Evolutionary conservation across 2,888 invertebrate species (phyloP), one percentile per base, ranked within the genome.

Genomic region (Plebejus argus): DNA sequence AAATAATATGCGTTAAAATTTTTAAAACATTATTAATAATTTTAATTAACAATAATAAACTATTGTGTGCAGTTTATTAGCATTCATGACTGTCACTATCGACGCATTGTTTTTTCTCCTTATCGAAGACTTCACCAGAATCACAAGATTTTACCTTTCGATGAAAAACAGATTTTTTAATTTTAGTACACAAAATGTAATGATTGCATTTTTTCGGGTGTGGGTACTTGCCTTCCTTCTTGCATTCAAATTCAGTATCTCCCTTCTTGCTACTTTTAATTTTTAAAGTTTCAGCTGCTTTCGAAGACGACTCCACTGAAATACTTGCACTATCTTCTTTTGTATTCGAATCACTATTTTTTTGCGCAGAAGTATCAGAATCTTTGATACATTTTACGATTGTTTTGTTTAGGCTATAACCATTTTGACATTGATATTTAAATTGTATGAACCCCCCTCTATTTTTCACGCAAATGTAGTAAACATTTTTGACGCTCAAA

Each of bases 111-210:
- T 87, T 87, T 82, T 87, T 88, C 33, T 86, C 84, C 80, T 83
- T 85, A 81, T 95, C 87, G 82, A 91, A 95, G 12, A 92, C 82
- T 83, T 94, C 91, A 58, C 88, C 91, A 6, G 86, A 86, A 35
- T 89, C 87, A 82, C 95, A 95, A 80, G 86, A 88, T 83, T 91
- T 94, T 77, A 85, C 86, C 80, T 87, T 89, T 74, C 86, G 85
- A 7, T 89, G 87, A 80, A 85, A 87, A 76, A 85, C 84, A 23
- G 84, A 83, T 79, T 85, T 88, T 18, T 84, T 84, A 53, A 82
- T 86, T 82, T 87, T 87, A 75, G 84, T 86, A 83, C 95, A 95
- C 66, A 87, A 83, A 78, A 92, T 95, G 85, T 94, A 95, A 82
- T 89, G 89, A 78, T 85, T 89, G 79, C 94, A 94, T 82, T 91